These are phyloP conservation scores for Minunthozetes semirufus DNA, from an alignment of 2,888 invertebrate genomes.

Conservation along the genomic window DNA sequence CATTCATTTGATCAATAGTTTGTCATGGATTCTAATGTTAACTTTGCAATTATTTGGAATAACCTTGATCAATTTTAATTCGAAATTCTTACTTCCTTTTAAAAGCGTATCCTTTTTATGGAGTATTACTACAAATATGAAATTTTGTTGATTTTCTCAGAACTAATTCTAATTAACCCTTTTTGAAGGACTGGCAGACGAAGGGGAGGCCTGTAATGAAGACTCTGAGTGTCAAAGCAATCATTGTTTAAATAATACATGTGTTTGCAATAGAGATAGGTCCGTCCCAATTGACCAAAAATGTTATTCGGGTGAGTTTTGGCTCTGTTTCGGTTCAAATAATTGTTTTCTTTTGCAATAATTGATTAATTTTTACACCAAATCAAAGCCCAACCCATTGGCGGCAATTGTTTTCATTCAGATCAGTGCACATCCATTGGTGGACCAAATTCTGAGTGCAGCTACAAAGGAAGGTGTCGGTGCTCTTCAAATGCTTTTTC, in stretches of 20 bases:
- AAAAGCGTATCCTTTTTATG: too few relatives aligned
- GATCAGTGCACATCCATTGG: not conserved
- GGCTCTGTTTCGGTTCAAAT: not conserved
- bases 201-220: not conserved
- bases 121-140: too few relatives aligned
- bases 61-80: too few relatives aligned
- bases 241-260: not conserved
- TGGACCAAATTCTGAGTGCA: slow-evolving; percentile 1
- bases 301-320: slow-evolving; percentile 1
- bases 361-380: not conserved
- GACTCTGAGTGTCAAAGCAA: not conserved
- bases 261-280: not conserved
- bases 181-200: not conserved
- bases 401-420: not conserved
- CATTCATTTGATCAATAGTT: too few relatives aligned
- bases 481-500: not conserved
- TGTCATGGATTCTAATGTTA: too few relatives aligned
- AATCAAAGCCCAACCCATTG: slow-evolving; percentile 16
- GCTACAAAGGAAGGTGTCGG: not conserved
- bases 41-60: too few relatives aligned
- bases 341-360: not conserved
- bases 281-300: slow-evolving; percentile 4
- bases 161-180: too few relatives aligned
- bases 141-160: too few relatives aligned
- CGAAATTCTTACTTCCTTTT: too few relatives aligned